Evolutionary conservation across 2,888 invertebrate genomes (phyloP).

Genomic region (Bembecia ichneumoniformis): DNA sequence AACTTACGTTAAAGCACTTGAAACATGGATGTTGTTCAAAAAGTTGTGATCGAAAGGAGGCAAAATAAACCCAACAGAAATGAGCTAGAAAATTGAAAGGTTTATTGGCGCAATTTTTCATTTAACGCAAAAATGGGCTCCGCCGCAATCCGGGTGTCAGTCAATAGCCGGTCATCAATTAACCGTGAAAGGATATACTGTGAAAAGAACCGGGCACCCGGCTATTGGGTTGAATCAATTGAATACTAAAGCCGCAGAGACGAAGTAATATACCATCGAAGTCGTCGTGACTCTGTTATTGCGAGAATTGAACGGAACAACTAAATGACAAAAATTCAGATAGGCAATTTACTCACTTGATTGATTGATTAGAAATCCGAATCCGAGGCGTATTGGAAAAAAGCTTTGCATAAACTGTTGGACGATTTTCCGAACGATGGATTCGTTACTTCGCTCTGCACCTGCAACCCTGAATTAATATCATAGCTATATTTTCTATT

Average conservation of each 20-base stretch:
- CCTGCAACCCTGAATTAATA: too few species aligned
- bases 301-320: background rate
- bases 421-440: too few species aligned
- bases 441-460: too few species aligned
- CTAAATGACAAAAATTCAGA: background rate
- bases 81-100: background rate
- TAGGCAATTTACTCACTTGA: background rate
- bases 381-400: too few species aligned
- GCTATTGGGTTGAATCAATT: background rate
- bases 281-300: background rate
- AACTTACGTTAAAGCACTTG: too few species aligned
- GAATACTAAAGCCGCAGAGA: background rate
- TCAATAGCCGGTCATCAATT: conserved; percentile 12
- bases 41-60: too few species aligned
- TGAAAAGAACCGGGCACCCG: background rate
- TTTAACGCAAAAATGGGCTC: background rate
- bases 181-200: background rate
- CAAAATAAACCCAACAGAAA: background rate
- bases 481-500: too few species aligned
- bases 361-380: background rate
- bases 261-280: background rate
- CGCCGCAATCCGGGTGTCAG: conserved; percentile 1
- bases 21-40: too few species aligned
- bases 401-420: too few species aligned
- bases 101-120: background rate